Base-by-base conservation (phyloP, 2,888 invertebrate species). In the Bedellia somnulentella region DNA sequence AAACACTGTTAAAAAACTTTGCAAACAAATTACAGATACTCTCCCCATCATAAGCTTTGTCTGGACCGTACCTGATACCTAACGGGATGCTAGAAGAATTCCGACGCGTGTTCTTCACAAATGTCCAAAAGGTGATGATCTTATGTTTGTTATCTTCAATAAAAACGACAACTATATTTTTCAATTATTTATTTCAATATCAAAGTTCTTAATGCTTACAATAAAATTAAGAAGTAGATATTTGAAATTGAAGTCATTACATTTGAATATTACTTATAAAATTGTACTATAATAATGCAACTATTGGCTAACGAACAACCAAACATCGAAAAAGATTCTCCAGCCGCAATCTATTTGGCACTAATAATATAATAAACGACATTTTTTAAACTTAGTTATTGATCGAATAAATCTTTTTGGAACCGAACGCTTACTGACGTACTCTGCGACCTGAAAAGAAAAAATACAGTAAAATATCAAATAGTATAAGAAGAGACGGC, bases 371-470 rank as follows among this genome's bases (percentile, higher is more conserved):
- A n/a, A 48, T 52, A 53, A 57, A 59, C 51, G 37, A 51, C 49
- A 57, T 54, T 46, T 53, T 52, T 53, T 49, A 49, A 60, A 57
- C 52, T 40, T 8, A 57, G 52, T 47, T 49, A 39, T 32, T 14
- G 38, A 39, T 45, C 37, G 36, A 43, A 40, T 45, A 45, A 38
- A 29, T 41, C 24, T 34, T 42, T 44, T 35, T 38, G 33, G 29
- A 37, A 29, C n/a, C n/a, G n/a, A 37, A 31, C 27, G 36, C 43
- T 62, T 70, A 75, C 54, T 73, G 73, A 46, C 71, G 73, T 64
- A 63, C 71, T 45, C 73, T 52, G 60, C 73, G 73, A 54, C 68
- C 73, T 75, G 68, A 1, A 52, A 59, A 36, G 31, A 29, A 44
- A 44, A 43, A 37, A 29, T n/a, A n/a, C n/a, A n/a, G n/a, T n/a